A percentile compares a stretch with the other conserved stretches of the same genome.
phyloP scores from a whole-genome alignment of 2,113 vertebrate species.

The Macrotus californicus region DNA sequence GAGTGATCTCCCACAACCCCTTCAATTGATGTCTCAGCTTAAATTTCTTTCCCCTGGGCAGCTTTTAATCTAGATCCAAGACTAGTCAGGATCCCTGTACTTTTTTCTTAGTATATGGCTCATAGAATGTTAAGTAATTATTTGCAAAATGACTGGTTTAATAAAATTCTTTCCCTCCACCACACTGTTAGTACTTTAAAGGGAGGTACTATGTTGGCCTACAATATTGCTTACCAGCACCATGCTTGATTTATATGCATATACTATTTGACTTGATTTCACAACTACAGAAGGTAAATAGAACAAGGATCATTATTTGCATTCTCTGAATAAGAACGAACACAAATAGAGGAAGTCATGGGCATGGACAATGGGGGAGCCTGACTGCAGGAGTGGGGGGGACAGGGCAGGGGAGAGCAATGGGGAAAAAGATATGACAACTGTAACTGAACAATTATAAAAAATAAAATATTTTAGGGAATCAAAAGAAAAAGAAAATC shows the following conservation, averaged over 20 bases:
- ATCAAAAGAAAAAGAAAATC: neutral
- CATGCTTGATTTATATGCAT: neutral
- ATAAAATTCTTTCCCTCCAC: neutral
- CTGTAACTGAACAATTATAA: too few species aligned
- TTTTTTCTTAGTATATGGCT: neutral
- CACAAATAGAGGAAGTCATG: too few species aligned
- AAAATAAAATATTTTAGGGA: too few species aligned
- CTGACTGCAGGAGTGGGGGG: too few species aligned
- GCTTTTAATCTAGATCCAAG: neutral
- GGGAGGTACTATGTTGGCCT: neutral
- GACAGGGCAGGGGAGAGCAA: too few species aligned
- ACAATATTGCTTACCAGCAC: neutral
- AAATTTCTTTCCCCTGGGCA: neutral
- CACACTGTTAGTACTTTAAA: neutral
- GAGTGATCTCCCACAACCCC: neutral
- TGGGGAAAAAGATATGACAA: too few species aligned
- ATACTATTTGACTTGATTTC: neutral
- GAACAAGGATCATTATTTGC: neutral
- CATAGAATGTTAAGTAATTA: neutral
- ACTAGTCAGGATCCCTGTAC: neutral
- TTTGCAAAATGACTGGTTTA: neutral
- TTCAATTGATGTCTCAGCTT: neutral
- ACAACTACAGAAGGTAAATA: neutral
- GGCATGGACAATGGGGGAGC: too few species aligned
- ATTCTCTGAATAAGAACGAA: neutral